phyloP scores from a whole-genome alignment of 2,113 vertebrate genomes.

The Lathamus discolor region DNA sequence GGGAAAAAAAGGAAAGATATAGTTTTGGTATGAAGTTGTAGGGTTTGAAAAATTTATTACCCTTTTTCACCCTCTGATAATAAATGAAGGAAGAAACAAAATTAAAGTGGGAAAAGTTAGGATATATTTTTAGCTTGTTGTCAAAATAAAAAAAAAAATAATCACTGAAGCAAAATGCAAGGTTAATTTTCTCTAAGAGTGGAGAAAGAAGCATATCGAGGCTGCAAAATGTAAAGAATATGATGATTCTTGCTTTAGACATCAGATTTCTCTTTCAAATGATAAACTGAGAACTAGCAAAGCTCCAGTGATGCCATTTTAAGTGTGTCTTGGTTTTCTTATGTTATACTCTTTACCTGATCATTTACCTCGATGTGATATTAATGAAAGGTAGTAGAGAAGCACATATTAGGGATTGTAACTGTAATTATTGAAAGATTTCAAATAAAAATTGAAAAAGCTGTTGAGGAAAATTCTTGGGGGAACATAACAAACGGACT shows the following conservation, averaged over 20 bases:
- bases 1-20: neutral
- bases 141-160: neutral
- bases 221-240: neutral
- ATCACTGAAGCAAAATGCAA: neutral
- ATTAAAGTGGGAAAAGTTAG: neutral
- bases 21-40: neutral
- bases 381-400: neutral
- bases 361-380: neutral
- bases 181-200: neutral
- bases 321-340: neutral
- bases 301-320: neutral
- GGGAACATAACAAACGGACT: neutral
- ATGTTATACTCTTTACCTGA: neutral
- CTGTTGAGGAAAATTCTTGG: neutral
- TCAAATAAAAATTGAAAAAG: neutral
- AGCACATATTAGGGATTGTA: neutral
- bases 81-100: neutral
- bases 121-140: neutral
- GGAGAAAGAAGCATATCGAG: neutral
- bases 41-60: accelerated
- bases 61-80: accelerated
- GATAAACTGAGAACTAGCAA: neutral
- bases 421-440: neutral
- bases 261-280: neutral
- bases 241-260: neutral